Percentiles rank a stretch among this genome's conserved stretches.
Conservation (phyloP, 2,113 vertebrate species). For the Triplophysa dalaica region DNA sequence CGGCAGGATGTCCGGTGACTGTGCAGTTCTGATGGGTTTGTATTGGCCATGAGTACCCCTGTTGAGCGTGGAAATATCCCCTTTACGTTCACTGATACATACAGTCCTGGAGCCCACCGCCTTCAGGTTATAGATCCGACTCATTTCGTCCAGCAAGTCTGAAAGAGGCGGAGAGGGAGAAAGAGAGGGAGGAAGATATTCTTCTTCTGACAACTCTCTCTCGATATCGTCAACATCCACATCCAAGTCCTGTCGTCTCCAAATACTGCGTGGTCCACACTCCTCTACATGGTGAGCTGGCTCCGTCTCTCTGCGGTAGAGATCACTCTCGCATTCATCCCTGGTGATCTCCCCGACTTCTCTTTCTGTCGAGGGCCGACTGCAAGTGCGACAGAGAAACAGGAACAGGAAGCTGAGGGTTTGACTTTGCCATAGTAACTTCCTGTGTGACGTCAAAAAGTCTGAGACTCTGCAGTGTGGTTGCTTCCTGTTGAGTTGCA, state of each 20-base stretch:
- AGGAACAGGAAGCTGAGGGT: slow-evolving; percentile 74
- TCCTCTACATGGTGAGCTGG: slow-evolving; percentile 52
- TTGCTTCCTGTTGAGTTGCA: slow-evolving; percentile 64
- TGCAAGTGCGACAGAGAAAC: slow-evolving; percentile 59
- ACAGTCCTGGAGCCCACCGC: slow-evolving; percentile 66
- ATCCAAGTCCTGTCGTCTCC: slow-evolving; percentile 25
- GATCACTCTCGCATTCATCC: slow-evolving; percentile 14
- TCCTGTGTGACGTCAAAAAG: slow-evolving; percentile 70
- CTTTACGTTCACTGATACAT: slow-evolving; percentile 64
- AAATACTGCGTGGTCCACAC: slow-evolving; percentile 35
- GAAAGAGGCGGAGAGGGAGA: slow-evolving; percentile 60
- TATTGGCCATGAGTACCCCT: slow-evolving; percentile 61
- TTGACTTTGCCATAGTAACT: slow-evolving; percentile 64
- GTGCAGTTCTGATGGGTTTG: background rate
- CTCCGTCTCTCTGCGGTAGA: slow-evolving; percentile 34
- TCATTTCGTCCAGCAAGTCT: slow-evolving; percentile 69
- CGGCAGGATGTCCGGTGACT: slow-evolving; percentile 19
- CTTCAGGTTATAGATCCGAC: slow-evolving; percentile 74
- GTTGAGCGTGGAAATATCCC: slow-evolving; percentile 61
- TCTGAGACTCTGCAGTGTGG: slow-evolving; percentile 56
- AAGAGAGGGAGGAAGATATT: slow-evolving; percentile 43
- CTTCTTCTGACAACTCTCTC: slow-evolving; percentile 41
- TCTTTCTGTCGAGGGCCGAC: slow-evolving; percentile 61
- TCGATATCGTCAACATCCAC: slow-evolving; percentile 47
- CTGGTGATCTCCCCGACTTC: slow-evolving; percentile 42